phyloP scores from a whole-genome alignment of 2,797 vertebrate species.

The Sarcoramphus papa region DNA sequence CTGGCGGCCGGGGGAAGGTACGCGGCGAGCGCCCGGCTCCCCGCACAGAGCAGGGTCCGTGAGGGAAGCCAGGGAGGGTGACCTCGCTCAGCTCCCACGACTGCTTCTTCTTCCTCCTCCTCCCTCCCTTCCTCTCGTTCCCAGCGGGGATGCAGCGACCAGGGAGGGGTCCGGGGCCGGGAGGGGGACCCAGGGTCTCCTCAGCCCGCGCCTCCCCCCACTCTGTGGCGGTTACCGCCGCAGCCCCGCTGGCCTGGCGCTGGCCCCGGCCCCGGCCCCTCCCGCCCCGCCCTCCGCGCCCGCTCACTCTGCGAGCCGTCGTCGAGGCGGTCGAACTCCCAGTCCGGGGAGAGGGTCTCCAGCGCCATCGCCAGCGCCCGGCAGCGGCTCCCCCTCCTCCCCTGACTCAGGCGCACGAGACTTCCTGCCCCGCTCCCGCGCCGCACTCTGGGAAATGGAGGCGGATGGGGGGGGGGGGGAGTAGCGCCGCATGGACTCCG shows the following conservation, averaged over 20 bases:
- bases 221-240: not conserved
- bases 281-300: not conserved
- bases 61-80: not conserved
- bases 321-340: slow-evolving; percentile 96
- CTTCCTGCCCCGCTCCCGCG: slow-evolving; percentile 63
- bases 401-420: slow-evolving; percentile 72
- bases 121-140: not conserved
- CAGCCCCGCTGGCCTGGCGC: not conserved
- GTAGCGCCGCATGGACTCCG: not conserved
- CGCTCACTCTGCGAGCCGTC: slow-evolving; percentile 94
- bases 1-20: not conserved
- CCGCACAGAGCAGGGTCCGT: not conserved
- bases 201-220: not conserved
- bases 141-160: not conserved
- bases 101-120: not conserved
- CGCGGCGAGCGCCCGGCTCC: not conserved
- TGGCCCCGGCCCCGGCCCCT: not conserved
- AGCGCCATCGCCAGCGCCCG: slow-evolving; percentile 75
- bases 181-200: not conserved
- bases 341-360: slow-evolving; percentile 89
- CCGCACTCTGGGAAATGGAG: slow-evolving; percentile 69
- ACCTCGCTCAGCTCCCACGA: not conserved
- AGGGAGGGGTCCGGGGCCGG: not conserved
- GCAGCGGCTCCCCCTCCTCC: not conserved
- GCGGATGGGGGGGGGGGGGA: not conserved